Percentiles rank a stretch among this genome's conserved stretches.
Evolutionary conservation across 2,888 invertebrate species (phyloP).

Genomic region (Dryadula phaetusa): DNA sequence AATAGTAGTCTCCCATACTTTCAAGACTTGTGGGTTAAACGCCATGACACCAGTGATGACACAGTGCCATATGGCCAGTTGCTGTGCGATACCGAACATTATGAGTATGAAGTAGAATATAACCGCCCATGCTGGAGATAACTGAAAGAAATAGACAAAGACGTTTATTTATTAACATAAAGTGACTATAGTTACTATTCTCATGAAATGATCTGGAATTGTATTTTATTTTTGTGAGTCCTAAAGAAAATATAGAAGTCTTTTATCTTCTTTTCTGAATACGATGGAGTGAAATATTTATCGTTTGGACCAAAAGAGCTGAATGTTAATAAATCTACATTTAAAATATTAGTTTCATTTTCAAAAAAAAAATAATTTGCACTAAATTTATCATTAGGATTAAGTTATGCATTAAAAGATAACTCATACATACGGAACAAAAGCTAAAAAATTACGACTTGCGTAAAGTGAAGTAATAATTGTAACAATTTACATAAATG

Average conservation of each 20-base stretch:
- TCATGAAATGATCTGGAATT: too few relatives aligned
- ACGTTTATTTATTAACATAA: too few relatives aligned
- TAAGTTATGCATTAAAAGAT: too few relatives aligned
- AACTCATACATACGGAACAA: neutral
- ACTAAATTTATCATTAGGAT: neutral
- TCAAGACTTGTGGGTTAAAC: conserved; percentile 88
- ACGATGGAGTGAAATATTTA: too few relatives aligned
- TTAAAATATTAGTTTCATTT: too few relatives aligned
- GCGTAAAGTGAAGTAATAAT: neutral
- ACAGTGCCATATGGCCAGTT: conserved; percentile 96
- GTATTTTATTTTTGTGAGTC: too few relatives aligned
- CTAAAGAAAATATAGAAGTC: too few relatives aligned
- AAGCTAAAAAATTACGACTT: neutral
- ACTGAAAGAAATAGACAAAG: conserved; percentile 60
- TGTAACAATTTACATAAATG: neutral
- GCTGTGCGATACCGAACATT: conserved; percentile 94
- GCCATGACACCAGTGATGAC: conserved; percentile 94
- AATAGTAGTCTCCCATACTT: conserved; percentile 92
- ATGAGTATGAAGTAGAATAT: conserved; percentile 93
- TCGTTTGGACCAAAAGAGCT: too few relatives aligned
- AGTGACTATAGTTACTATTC: too few relatives aligned
- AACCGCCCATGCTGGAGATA: conserved; percentile 95
- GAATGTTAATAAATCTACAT: too few relatives aligned
- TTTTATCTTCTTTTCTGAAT: too few relatives aligned
- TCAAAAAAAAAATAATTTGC: neutral